These are phyloP conservation scores for Acanthurus tractus DNA, from an alignment of 2,797 vertebrate species.

Conservation along the genomic window DNA sequence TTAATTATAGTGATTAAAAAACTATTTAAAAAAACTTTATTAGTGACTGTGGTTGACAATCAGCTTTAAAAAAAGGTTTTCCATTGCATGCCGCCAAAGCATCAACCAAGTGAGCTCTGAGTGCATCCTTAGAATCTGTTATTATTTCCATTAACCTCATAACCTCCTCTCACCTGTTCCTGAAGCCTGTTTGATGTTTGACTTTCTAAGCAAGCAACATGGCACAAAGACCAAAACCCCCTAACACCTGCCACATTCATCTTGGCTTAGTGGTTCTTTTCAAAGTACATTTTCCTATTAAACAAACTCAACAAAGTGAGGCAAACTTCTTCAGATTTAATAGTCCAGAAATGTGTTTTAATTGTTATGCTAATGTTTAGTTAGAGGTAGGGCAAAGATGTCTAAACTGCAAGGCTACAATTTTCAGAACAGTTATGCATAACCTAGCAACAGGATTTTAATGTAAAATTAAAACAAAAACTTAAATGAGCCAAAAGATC, in stretches of 20 bases:
- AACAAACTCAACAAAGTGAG: conserved; percentile 7
- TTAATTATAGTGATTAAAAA: background rate
- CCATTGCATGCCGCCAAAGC: background rate
- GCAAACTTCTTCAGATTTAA: conserved; percentile 46
- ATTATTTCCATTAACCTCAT: conserved; percentile 58
- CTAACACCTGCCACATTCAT: conserved; percentile 30
- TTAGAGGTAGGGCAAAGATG: conserved; percentile 23
- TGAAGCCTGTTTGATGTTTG: conserved; percentile 66
- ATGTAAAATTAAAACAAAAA: too few relatives aligned
- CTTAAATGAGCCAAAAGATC: too few relatives aligned
- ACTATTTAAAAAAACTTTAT: background rate
- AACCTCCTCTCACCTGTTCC: conserved; percentile 51
- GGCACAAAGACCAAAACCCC: conserved; percentile 33
- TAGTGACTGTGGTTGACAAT: conserved; percentile 14
- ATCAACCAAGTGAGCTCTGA: conserved; percentile 20
- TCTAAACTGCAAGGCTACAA: background rate
- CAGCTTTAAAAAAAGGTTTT: background rate
- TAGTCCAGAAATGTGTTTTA: conserved; percentile 48
- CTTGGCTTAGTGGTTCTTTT: conserved; percentile 56
- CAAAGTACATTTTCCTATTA: conserved; percentile 28
- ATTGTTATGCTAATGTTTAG: conserved; percentile 56
- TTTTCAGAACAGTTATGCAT: conserved; percentile 31
- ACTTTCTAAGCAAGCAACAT: conserved; percentile 34
- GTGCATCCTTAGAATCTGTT: conserved; percentile 34
- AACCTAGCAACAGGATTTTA: background rate